Conservation (phyloP, 2,113 vertebrate genomes). For the Promerops cafer region DNA sequence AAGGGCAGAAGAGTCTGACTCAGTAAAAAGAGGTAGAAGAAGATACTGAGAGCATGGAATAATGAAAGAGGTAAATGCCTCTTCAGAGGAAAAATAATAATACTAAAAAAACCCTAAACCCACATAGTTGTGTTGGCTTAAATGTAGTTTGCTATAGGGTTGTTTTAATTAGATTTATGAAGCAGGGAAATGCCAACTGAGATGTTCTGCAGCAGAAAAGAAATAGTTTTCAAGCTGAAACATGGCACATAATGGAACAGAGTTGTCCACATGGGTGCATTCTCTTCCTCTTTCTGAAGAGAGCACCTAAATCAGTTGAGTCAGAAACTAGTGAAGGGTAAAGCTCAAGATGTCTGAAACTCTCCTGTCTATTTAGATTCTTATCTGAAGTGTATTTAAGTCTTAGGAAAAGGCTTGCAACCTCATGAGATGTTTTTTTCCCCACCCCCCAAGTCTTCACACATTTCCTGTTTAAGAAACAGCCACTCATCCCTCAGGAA, state of each 20-base stretch:
- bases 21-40: background rate
- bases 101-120: background rate
- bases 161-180: slow-evolving; percentile 4
- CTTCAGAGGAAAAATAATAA: slow-evolving; percentile 14
- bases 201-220: background rate
- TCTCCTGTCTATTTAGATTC: slow-evolving; percentile 2
- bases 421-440: background rate
- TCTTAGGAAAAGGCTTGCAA: background rate
- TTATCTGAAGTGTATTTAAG: background rate
- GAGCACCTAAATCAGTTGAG: background rate
- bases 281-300: slow-evolving; percentile 10
- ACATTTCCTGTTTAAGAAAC: background rate
- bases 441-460: background rate
- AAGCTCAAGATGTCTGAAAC: slow-evolving; percentile 5
- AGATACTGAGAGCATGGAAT: background rate
- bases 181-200: background rate
- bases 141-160: background rate
- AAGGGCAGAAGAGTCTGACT: background rate
- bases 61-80: background rate
- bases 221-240: slow-evolving; percentile 29
- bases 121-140: background rate
- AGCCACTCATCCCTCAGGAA: background rate
- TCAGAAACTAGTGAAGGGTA: slow-evolving; percentile 19
- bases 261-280: slow-evolving; percentile 36
- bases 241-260: background rate